Evolutionary conservation across 2,888 invertebrate genomes (phyloP), one percentile per base, ranked within the genome.

Genomic region (Lumbricus terrestris): DNA sequence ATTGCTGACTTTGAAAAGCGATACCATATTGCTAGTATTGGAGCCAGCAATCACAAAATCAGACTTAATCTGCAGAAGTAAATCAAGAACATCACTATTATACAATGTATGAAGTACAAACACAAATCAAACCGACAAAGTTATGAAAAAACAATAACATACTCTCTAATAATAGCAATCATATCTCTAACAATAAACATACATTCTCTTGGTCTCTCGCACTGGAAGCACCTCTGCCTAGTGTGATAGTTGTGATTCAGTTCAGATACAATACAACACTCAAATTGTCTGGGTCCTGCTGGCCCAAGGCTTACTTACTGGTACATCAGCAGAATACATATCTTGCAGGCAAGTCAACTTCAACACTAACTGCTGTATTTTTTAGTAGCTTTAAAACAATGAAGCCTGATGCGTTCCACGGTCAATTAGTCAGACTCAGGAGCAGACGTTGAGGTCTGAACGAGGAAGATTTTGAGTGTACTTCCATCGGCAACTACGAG

Each of bases 1-100:
- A n/a, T 69, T n/a, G n/a, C 69, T 69, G 69, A 69, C 69, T 69
- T 69, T n/a, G 69, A 69, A 69, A n/a, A 69, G 69, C n/a, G n/a
- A 69, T n/a, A 69, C 8, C 6, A 69, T 11, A 69, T 29, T 69
- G 69, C 69, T 69, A n/a, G 69, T n/a, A 69, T 69, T 69, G n/a
- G 69, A 69, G n/a, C 69, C 69, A 69, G 11, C 69, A 69, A 69
- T 69, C n/a, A 69, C 69, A 69, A 69, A 69, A 69, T 0, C 69
- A n/a, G 69, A 69, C 69, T 54, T 54, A 23, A 29, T 54, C 54
- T 69, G 69, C 29, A 69, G n/a, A 69, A 69, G 69, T n/a, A 69
- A 69, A n/a, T 3, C 8, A 29, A 69, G 29, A 69, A 8, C 2
- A 8, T n/a, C 69, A 69, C n/a, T 69, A 69, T 69, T 69, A 69